Base-by-base conservation (phyloP, 2,888 invertebrate species). In the Stenodema calcarata region DNA sequence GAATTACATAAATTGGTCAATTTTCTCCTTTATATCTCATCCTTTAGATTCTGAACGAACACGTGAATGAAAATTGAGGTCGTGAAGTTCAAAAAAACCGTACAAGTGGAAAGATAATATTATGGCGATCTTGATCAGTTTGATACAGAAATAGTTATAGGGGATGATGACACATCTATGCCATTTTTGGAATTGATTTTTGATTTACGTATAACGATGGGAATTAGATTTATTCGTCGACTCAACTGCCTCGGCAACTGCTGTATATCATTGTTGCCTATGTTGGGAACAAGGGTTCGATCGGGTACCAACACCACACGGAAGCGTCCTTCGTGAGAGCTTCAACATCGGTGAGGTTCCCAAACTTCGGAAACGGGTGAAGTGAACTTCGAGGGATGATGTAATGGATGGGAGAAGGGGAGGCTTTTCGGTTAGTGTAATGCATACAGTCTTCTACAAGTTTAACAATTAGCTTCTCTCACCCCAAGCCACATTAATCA, bases 381-480 rank as follows among this genome's bases (percentile, higher is more conserved):
- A 62, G 62, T n/a, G 62, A 62, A 62, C 23, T 62, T 62, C 23
- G 23, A 62, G 23, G 62, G 62, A 23, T 54, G 62, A 62, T 62
- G 62, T 23, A 23, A 23, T 18, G 23, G 62, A 23, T 62, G 62
- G 62, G 18, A 62, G 23, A 62, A 23, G 62, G 62, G n/a, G 6
- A 23, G 62, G 62, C 62, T 62, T 62, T 62, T 62, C 62, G 62
- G 62, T 62, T 62, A 62, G 73, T 73, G 73, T 73, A 73, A 73
- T 73, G 73, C 73, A 73, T 73, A 73, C 73, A 73, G 73, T 73
- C 73, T 73, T 73, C 73, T 73, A 73, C 73, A 73, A 73, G 73
- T 73, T 73, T 73, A 73, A 73, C 73, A 73, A 73, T 73, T 73
- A 73, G 73, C 73, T 73, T 41, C 73, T 30, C 62, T 9, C 62